Evolutionary conservation across 2,797 vertebrate species (phyloP).

Genomic region (Labroides dimidiatus): DNA sequence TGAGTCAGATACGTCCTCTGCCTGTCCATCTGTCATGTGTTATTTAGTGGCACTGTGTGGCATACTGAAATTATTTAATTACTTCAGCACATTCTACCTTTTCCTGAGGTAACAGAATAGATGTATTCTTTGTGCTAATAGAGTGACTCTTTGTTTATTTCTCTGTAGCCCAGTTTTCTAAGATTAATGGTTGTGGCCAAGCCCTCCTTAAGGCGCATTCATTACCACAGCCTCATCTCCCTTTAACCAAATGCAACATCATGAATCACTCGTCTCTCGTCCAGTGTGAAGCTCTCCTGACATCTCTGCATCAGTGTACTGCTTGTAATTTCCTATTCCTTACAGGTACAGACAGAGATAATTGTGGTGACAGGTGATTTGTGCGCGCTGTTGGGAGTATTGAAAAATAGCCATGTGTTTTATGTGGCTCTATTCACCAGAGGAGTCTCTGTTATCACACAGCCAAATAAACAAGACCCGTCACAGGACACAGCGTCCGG

Average conservation of each 20-base stretch:
- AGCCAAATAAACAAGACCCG: slow-evolving; percentile 19
- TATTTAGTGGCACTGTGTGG: slow-evolving; percentile 32
- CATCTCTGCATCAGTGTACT: slow-evolving; percentile 56
- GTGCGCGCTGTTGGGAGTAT: slow-evolving; percentile 32
- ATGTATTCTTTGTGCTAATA: slow-evolving; percentile 78
- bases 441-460: slow-evolving; percentile 17
- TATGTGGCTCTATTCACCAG: slow-evolving; percentile 9
- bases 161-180: slow-evolving; percentile 56
- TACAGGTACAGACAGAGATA: slow-evolving; percentile 40
- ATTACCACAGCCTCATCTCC: slow-evolving; percentile 76
- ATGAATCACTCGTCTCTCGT: slow-evolving; percentile 73
- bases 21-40: slow-evolving; percentile 22
- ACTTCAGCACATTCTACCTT: slow-evolving; percentile 54
- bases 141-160: slow-evolving; percentile 70
- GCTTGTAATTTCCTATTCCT: slow-evolving; percentile 62
- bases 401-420: slow-evolving; percentile 22
- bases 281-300: slow-evolving; percentile 24
- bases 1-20: slow-evolving; percentile 32
- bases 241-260: slow-evolving; percentile 68
- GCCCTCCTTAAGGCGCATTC: slow-evolving; percentile 77
- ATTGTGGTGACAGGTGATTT: slow-evolving; percentile 22
- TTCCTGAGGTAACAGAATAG: slow-evolving; percentile 59
- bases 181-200: slow-evolving; percentile 78
- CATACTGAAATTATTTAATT: slow-evolving; percentile 56
- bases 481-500: not conserved